phyloP scores from a whole-genome alignment of 2,797 vertebrate genomes.

The Tolypeutes matacus region DNA sequence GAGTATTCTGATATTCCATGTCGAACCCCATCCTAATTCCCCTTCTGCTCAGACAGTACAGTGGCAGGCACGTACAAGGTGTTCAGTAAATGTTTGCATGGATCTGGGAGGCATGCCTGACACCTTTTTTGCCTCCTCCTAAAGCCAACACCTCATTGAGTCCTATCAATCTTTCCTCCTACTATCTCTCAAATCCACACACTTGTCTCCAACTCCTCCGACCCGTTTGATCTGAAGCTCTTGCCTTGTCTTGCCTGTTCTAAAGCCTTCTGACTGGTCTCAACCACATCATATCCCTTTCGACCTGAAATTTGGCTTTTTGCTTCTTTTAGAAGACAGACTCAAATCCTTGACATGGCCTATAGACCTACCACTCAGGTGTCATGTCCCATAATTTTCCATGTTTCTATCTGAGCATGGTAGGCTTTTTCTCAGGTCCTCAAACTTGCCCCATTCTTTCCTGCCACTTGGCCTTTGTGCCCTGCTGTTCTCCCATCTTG shows the following conservation, averaged over 20 bases:
- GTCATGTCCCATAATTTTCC: neutral
- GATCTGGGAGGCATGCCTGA: neutral
- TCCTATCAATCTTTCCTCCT: neutral
- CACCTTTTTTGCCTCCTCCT: neutral
- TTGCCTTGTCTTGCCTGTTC: neutral
- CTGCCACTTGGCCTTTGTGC: no score
- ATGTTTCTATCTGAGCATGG: neutral
- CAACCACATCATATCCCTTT: neutral
- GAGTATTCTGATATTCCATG: neutral
- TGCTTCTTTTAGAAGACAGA: constrained; percentile 13
- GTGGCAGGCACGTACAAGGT: neutral
- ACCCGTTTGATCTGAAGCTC: neutral
- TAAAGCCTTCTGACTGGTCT: neutral
- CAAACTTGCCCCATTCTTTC: no score
- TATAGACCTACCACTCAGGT: neutral
- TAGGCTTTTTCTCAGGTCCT: no score
- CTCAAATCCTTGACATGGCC: neutral
- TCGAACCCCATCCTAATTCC: neutral
- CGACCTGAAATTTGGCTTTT: neutral
- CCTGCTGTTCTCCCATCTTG: no score
- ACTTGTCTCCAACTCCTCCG: neutral
- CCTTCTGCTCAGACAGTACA: neutral
- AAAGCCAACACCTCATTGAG: no score
- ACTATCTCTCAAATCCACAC: neutral
- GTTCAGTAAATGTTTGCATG: neutral